Percentiles rank a stretch among this genome's conserved stretches.
Conservation (phyloP, 2,888 invertebrate genomes). For the Sesamia inferens region DNA sequence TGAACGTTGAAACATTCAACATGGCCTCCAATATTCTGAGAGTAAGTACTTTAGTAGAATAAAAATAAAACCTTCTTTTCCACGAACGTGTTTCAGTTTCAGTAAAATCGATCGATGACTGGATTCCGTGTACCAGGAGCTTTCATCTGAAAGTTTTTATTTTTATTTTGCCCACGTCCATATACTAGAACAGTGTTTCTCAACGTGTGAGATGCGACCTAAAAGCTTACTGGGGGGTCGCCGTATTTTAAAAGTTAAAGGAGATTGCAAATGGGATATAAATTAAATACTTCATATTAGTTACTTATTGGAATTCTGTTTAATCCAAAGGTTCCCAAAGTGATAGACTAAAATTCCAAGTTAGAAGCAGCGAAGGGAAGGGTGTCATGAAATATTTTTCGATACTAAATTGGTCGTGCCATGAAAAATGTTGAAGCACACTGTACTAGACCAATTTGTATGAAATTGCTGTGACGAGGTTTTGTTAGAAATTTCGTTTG, state of each 20-base stretch:
- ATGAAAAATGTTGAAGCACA: too few species aligned
- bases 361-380: too few species aligned
- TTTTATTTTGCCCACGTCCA: conserved; percentile 44
- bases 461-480: conserved; percentile 53
- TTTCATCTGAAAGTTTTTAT: conserved; percentile 41
- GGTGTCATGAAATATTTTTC: too few species aligned
- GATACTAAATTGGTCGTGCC: too few species aligned
- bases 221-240: too few species aligned
- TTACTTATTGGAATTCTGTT: too few species aligned
- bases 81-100: conserved; percentile 24
- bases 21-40: conserved; percentile 18
- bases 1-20: conserved; percentile 8
- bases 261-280: too few species aligned
- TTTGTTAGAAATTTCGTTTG: background rate
- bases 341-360: too few species aligned
- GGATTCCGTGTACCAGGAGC: conserved; percentile 18
- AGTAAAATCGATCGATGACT: conserved; percentile 36
- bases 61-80: conserved; percentile 39
- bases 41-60: background rate
- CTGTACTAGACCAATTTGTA: conserved; percentile 48
- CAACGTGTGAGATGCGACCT: too few species aligned
- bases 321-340: too few species aligned
- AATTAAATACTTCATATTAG: too few species aligned
- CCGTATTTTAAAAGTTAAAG: too few species aligned
- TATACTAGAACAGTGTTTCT: background rate